Percentiles rank a stretch among this genome's conserved stretches.
phyloP scores from a whole-genome alignment of 2,888 invertebrate species.

The Imbricaverruca yamaguchii region DNA sequence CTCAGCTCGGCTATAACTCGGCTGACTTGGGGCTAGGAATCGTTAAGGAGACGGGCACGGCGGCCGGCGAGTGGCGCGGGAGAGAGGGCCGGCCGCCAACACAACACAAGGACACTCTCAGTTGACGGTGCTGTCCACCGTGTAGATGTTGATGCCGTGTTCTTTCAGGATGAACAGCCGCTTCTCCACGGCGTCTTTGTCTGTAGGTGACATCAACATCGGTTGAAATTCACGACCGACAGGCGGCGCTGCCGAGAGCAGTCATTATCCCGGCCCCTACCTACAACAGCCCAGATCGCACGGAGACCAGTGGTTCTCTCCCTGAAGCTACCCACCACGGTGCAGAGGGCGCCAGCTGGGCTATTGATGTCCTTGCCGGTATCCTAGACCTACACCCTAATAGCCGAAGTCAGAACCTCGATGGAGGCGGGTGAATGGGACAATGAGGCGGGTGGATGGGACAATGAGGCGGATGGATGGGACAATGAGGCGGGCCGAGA shows the following conservation, averaged over 20 bases:
- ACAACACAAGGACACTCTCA: not conserved
- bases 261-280: no score
- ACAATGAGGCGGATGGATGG: not conserved
- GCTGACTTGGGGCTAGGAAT: constrained; percentile 9
- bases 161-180: constrained; percentile 75
- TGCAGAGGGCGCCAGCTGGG: no score
- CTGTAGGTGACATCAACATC: constrained; percentile 46
- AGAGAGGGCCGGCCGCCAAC: not conserved
- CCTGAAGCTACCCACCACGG: no score
- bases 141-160: constrained; percentile 50
- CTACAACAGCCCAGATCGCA: no score
- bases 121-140: constrained; percentile 9
- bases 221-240: no score
- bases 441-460: not conserved
- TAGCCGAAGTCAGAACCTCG: no score
- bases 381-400: no score
- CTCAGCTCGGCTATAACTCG: not conserved
- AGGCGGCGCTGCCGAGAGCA: no score
- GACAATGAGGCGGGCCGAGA: not conserved
- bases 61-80: not conserved
- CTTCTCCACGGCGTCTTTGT: constrained; percentile 94
- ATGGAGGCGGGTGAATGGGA: not conserved
- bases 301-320: no score
- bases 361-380: no score
- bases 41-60: not conserved